phyloP scores from a whole-genome alignment of 2,797 vertebrate genomes.

The Artibeus lituratus region DNA sequence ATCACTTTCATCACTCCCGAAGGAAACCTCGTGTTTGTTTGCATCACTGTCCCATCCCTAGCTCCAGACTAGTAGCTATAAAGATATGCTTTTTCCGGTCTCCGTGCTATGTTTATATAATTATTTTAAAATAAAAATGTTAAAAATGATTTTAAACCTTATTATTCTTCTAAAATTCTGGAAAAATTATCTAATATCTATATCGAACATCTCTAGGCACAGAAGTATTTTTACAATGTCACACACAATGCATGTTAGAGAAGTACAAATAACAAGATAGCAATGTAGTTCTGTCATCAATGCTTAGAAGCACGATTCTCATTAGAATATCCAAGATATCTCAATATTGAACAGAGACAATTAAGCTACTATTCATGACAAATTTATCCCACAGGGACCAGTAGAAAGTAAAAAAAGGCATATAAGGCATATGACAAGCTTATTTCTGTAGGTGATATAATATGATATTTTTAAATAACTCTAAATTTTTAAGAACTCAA shows the following conservation, averaged over 20 bases:
- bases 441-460: neutral
- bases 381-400: neutral
- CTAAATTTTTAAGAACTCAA: neutral
- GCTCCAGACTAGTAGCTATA: neutral
- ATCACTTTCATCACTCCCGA: neutral
- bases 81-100: neutral
- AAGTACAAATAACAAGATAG: neutral
- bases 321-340: neutral
- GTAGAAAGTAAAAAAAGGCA: constrained; percentile 40
- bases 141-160: neutral
- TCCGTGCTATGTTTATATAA: neutral
- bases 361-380: constrained; percentile 6
- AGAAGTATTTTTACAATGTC: neutral
- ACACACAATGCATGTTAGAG: neutral
- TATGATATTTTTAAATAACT: neutral
- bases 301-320: neutral
- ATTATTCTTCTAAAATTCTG: neutral
- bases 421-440: constrained; percentile 1
- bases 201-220: neutral
- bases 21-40: neutral
- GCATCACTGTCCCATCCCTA: neutral
- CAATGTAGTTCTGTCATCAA: neutral
- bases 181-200: neutral
- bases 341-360: neutral
- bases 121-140: neutral